Evolutionary conservation across 2,888 invertebrate species (phyloP).

Genomic region (Margaritifera margaritifera): DNA sequence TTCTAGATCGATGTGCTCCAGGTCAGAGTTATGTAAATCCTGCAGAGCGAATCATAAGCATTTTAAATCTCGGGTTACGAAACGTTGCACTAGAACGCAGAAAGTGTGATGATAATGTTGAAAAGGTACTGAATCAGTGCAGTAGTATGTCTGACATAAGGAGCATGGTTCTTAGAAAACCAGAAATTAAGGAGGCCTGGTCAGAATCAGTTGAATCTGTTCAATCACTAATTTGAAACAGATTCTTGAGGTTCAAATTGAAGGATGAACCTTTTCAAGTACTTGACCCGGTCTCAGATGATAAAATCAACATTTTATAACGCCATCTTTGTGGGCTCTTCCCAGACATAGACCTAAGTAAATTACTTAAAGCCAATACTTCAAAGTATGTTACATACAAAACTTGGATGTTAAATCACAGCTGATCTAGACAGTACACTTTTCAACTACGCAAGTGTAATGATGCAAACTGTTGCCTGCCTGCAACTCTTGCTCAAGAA

Average conservation of each 20-base stretch:
- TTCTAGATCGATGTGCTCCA: conserved; percentile 20
- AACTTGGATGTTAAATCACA: conserved; percentile 24
- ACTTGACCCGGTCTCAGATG: no score
- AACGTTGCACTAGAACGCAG: conserved; percentile 12
- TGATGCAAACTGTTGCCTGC: no score
- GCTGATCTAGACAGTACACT: conserved; percentile 21
- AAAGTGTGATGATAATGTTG: conserved; percentile 1
- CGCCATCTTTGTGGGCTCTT: conserved; percentile 18
- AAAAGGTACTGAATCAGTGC: conserved; percentile 4
- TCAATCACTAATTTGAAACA: conserved; percentile 6
- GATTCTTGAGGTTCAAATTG: conserved; percentile 9
- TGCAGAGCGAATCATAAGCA: conserved; percentile 22
- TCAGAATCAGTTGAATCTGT: conserved; percentile 12
- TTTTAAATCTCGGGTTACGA: conserved; percentile 21
- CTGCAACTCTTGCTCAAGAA: conserved; percentile 1
- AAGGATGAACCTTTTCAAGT: no score
- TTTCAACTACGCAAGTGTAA: conserved; percentile 34
- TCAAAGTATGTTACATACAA: conserved; percentile 12
- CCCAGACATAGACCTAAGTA: conserved; percentile 15
- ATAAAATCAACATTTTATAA: no score
- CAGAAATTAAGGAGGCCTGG: conserved; percentile 7
- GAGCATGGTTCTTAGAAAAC: background rate
- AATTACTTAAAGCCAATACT: conserved; percentile 17
- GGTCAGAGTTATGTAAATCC: conserved; percentile 31
- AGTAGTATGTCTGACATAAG: conserved; percentile 3